Percentiles rank a stretch among this genome's conserved stretches.
These are phyloP conservation scores for Sylvia atricapilla DNA, from an alignment of 2,113 vertebrate genomes.

Conservation along the genomic window DNA sequence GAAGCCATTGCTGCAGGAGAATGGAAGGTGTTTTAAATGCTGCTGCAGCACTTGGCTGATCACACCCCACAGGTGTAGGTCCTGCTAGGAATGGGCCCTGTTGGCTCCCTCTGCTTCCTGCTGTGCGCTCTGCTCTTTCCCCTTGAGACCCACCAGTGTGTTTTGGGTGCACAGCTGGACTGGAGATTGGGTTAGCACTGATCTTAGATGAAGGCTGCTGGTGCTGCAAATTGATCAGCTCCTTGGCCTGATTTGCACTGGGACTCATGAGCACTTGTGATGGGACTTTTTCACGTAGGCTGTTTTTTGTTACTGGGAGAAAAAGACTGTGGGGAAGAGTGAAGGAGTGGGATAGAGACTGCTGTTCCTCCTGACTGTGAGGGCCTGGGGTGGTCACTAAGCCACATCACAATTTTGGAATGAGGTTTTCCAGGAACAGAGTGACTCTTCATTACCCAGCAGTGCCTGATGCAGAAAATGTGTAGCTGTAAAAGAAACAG, in stretches of 20 bases:
- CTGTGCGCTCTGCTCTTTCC: not conserved
- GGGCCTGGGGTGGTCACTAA: not conserved
- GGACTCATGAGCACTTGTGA: not conserved
- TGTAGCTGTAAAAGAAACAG: not conserved
- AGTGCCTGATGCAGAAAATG: not conserved
- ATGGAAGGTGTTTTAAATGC: not conserved
- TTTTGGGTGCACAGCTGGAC: not conserved
- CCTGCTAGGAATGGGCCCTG: not conserved
- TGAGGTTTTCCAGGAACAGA: not conserved
- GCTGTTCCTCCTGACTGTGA: not conserved
- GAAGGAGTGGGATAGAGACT: accelerated
- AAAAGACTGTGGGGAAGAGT: not conserved
- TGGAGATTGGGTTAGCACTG: not conserved
- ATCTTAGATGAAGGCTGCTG: not conserved
- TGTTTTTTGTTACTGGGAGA: not conserved
- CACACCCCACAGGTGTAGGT: accelerated
- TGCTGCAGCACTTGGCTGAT: not conserved
- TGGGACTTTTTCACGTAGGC: not conserved
- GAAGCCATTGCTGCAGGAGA: not conserved
- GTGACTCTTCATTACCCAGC: not conserved
- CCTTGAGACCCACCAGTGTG: not conserved
- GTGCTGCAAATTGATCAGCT: not conserved
- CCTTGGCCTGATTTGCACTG: not conserved
- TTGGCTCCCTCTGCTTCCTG: not conserved
- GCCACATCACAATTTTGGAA: not conserved